Evolutionary conservation across 1,140 invertebrate species (phyloP).

Genomic region (Brachionus manjavacas): DNA sequence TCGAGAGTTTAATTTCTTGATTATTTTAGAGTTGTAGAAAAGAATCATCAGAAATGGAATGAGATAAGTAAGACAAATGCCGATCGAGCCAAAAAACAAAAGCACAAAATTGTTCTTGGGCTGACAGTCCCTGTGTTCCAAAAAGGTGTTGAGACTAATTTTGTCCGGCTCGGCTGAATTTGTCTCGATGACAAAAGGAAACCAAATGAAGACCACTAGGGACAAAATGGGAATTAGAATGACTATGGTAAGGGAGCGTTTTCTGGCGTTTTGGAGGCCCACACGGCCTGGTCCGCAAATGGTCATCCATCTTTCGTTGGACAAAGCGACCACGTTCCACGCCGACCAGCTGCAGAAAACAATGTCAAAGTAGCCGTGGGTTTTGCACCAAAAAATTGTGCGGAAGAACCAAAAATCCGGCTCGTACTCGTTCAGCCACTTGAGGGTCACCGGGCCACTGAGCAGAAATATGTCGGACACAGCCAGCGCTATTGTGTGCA

Average conservation of each 20-base stretch:
- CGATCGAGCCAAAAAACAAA: background rate
- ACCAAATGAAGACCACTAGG: constrained; percentile 18
- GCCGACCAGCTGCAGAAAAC: constrained; percentile 39
- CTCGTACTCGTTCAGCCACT: constrained; percentile 8
- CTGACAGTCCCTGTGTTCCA: background rate
- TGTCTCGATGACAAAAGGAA: constrained; percentile 14
- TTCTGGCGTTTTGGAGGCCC: background rate
- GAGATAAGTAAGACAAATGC: constrained; percentile 32
- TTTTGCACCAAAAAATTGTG: constrained; percentile 16
- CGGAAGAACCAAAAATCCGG: background rate
- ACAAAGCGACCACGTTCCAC: constrained; percentile 31
- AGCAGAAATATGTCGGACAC: constrained; percentile 23
- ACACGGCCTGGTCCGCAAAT: background rate
- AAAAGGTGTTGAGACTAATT: background rate
- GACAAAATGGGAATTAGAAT: constrained; percentile 12
- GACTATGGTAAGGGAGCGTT: background rate
- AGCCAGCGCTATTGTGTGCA: constrained; percentile 22
- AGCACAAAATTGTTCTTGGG: constrained; percentile 6
- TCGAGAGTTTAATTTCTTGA: constrained; percentile 3
- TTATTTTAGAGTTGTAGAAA: constrained; percentile 28
- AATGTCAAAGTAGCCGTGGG: constrained; percentile 36
- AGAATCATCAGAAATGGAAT: constrained; percentile 31
- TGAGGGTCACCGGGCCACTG: background rate
- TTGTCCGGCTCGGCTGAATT: background rate
- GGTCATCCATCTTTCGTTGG: constrained; percentile 23